These are phyloP conservation scores for Laothoe populi DNA, from an alignment of 2,888 invertebrate species.

Conservation along the genomic window DNA sequence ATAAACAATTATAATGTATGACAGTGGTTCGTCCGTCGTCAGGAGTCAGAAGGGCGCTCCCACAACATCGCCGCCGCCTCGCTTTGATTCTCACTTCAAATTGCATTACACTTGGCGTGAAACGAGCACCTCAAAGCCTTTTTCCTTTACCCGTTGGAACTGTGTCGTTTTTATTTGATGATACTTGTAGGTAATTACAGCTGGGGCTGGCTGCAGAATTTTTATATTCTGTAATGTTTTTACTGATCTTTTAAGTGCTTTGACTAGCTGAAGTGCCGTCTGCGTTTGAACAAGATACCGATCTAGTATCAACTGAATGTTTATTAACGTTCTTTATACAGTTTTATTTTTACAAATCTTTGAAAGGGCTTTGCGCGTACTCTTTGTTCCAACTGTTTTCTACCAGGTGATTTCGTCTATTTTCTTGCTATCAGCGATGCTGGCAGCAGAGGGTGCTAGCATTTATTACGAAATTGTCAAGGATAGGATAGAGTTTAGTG, in stretches of 20 bases:
- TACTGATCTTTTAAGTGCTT: constrained; percentile 36
- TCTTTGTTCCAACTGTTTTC: no score
- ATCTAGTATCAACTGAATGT: background rate
- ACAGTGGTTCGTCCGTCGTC: background rate
- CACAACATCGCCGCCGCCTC: constrained; percentile 31
- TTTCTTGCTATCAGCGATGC: no score
- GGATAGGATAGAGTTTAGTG: no score
- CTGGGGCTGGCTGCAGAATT: constrained; percentile 40
- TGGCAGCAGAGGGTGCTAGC: no score
- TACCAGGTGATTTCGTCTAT: no score
- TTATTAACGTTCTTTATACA: background rate
- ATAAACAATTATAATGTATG: constrained; percentile 17
- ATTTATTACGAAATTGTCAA: no score
- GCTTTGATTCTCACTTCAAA: constrained; percentile 71
- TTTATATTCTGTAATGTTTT: constrained; percentile 41
- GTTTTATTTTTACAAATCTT: background rate
- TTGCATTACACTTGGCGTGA: constrained; percentile 69
- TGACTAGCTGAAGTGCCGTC: constrained; percentile 16
- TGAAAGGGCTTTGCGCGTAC: no score
- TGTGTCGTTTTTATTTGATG: constrained; percentile 64
- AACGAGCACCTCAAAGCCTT: constrained; percentile 64
- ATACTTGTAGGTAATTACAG: constrained; percentile 70
- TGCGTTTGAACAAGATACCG: background rate
- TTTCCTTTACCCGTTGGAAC: constrained; percentile 56
- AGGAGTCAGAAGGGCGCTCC: background rate